Base-by-base conservation (phyloP, 2,113 vertebrate genomes). In the Rhinichthys klamathensis region DNA sequence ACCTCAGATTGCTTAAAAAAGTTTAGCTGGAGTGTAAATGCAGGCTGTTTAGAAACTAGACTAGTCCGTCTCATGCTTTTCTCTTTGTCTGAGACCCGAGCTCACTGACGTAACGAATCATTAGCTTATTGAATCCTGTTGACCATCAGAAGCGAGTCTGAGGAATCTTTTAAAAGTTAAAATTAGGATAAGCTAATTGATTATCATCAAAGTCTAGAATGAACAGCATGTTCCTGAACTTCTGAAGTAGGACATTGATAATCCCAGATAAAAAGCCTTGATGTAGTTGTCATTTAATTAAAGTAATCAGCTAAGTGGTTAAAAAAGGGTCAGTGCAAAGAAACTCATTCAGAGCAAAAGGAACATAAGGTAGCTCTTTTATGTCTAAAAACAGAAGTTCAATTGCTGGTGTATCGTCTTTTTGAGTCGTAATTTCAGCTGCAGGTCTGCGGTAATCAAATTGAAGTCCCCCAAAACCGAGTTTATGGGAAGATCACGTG, bases 391-490 rank as follows among this genome's bases (percentile, higher is more conserved):
- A 70, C 85, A 67, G 65, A 60, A 51, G 60, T 81, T 46, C 10
- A 77, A 84, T 82, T 30, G 51, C 82, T 83, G 81, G 77, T 74
- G 73, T 80, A 56, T 86, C 65, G 46, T 63, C 80, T 46, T 76
- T 87, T 85, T 83, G 85, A 84, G 51, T 69, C 30, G 61, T 88
- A 73, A 76, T 85, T 86, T 86, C 63, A 61, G 44, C 77, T 87
- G 75, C 63, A n/a, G 85, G 75, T 77, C 87, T 86, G 84, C 77
- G 84, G 87, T 87, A 87, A 89, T 90, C 72, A 72, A 87, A 85
- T 83, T 78, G 82, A 83, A 84, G 78, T 56, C 84, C 81, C 87
- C 65, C 77, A 60, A 86, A 86, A 77, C 78, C 25, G 16, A 83
- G 69, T 85, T 76, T 76, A n/a, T 83, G 84, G 69, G 61, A 88